These are phyloP conservation scores for Onychomys arenicola DNA, from an alignment of 2,797 vertebrate species.

Conservation along the genomic window DNA sequence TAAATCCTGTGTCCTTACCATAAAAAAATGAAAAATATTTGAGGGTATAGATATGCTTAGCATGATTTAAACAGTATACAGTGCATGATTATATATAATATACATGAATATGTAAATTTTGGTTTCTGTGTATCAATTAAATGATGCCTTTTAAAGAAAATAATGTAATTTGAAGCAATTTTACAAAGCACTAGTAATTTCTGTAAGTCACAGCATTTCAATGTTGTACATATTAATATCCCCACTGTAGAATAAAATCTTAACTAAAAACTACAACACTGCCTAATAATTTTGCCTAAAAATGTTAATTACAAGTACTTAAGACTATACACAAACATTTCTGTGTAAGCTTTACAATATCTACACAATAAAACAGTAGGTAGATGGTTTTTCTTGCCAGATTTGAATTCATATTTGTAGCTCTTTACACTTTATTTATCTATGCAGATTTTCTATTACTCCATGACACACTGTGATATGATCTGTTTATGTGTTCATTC, in stretches of 20 bases:
- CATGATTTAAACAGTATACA: neutral
- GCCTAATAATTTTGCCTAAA: neutral
- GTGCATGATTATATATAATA: neutral
- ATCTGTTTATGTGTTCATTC: neutral
- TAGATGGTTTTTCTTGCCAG: neutral
- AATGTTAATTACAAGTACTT: neutral
- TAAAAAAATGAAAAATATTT: neutral
- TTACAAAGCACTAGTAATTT: neutral
- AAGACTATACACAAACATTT: neutral
- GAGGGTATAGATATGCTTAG: neutral
- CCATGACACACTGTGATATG: neutral
- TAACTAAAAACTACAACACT: neutral
- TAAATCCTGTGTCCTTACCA: neutral
- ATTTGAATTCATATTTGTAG: neutral
- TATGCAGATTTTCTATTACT: neutral
- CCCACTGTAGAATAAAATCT: neutral
- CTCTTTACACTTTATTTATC: neutral
- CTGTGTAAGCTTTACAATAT: neutral
- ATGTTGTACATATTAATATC: neutral
- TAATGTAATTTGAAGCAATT: neutral
- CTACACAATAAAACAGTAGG: neutral
- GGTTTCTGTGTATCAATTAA: neutral
- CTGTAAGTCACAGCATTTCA: neutral
- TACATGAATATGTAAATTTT: neutral
- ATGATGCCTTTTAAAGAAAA: neutral